Percentiles rank a stretch among this genome's conserved stretches.
These are phyloP conservation scores for Tetranychus piercei DNA, from an alignment of 2,888 invertebrate genomes.

Conservation along the genomic window DNA sequence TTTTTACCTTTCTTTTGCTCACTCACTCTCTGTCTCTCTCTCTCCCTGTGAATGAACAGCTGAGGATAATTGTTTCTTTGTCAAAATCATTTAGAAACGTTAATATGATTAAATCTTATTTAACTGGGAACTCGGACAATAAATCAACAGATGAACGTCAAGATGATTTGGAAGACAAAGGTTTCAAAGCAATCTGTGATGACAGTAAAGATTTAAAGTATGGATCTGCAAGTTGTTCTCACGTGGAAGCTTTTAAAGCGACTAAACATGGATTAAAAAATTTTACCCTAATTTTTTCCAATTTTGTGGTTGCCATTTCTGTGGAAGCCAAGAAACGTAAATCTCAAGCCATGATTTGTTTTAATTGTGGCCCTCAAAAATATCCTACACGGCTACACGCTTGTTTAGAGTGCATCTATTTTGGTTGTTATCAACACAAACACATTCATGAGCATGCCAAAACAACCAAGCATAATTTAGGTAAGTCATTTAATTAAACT, in stretches of 20 bases:
- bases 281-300: slow-evolving; percentile 14
- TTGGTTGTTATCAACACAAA: slow-evolving; percentile 57
- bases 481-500: slow-evolving; percentile 31
- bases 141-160: background rate
- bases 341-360: slow-evolving; percentile 20
- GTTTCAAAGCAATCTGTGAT: background rate
- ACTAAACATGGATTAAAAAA: slow-evolving; percentile 16
- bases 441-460: slow-evolving; percentile 74
- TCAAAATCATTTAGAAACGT: background rate
- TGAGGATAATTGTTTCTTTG: no score
- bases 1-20: no score
- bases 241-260: slow-evolving; percentile 19
- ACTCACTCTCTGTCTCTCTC: no score
- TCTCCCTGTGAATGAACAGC: no score
- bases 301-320: slow-evolving; percentile 12
- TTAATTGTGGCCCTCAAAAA: slow-evolving; percentile 18
- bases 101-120: background rate
- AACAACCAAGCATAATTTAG: slow-evolving; percentile 56
- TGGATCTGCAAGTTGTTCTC: slow-evolving; percentile 9
- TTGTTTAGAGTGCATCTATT: slow-evolving; percentile 63
- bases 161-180: background rate
- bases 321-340: slow-evolving; percentile 15
- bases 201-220: background rate
- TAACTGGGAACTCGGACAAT: background rate
- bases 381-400: slow-evolving; percentile 38